These are phyloP conservation scores for Lepidocolaptes lacrymiger DNA, from an alignment of 2,797 vertebrate species.

Conservation along the genomic window DNA sequence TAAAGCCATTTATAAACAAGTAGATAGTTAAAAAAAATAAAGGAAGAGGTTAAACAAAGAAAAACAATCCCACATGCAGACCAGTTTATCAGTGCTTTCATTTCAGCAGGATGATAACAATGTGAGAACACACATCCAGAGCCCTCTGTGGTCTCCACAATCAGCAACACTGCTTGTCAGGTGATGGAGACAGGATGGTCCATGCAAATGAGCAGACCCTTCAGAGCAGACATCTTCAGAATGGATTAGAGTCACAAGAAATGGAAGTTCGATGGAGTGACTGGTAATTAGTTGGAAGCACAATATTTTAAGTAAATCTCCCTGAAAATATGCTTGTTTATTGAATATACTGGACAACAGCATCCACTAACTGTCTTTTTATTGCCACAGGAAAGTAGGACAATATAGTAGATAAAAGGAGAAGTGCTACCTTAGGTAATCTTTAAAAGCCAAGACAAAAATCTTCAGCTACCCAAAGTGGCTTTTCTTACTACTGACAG, in stretches of 20 bases:
- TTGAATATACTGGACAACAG: slow-evolving; percentile 80
- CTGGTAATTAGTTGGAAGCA: slow-evolving; percentile 86
- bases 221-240: slow-evolving; percentile 77
- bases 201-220: slow-evolving; percentile 85
- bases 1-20: slow-evolving; percentile 69
- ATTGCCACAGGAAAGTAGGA: slow-evolving; percentile 80
- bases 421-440: slow-evolving; percentile 67
- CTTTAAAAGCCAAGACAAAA: slow-evolving; percentile 70
- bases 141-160: slow-evolving; percentile 64
- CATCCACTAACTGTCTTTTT: slow-evolving; percentile 80
- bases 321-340: slow-evolving; percentile 85
- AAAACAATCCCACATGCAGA: slow-evolving; percentile 78
- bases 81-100: slow-evolving; percentile 68
- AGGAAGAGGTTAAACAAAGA: slow-evolving; percentile 54
- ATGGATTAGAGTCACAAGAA: slow-evolving; percentile 81
- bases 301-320: slow-evolving; percentile 85
- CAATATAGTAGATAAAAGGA: slow-evolving; percentile 69
- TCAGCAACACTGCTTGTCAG: slow-evolving; percentile 75
- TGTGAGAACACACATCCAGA: slow-evolving; percentile 70
- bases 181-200: slow-evolving; percentile 82
- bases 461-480: slow-evolving; percentile 69
- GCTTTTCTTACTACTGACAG: slow-evolving; percentile 70
- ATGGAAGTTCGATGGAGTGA: slow-evolving; percentile 79
- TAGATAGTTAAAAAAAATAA: slow-evolving; percentile 57
- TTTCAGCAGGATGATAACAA: slow-evolving; percentile 73